Conservation (phyloP, 2,797 vertebrate species). For the Epinephelus awoara region DNA sequence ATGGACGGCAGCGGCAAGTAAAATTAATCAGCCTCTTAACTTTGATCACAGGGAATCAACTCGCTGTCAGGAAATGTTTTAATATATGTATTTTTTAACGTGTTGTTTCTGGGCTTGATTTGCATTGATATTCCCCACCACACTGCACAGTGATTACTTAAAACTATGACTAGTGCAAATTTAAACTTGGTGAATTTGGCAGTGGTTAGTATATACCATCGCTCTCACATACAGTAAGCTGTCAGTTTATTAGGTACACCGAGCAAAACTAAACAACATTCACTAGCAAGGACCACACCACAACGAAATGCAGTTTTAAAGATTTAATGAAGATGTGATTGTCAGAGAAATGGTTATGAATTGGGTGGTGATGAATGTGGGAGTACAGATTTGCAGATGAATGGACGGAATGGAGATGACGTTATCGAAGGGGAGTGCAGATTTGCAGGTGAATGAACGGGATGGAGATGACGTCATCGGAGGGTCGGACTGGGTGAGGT, state of each 20-base stretch:
- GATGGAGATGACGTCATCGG: too few species aligned
- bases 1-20: slow-evolving; percentile 1
- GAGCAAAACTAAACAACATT: neutral
- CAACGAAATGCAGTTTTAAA: too few species aligned
- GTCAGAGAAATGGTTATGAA: too few species aligned
- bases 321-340: too few species aligned
- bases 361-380: too few species aligned
- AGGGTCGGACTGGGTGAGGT: too few species aligned
- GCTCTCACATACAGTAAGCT: neutral
- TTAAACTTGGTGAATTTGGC: slow-evolving; percentile 4
- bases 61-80: neutral
- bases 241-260: neutral
- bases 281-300: too few species aligned
- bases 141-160: neutral
- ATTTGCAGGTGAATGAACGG: too few species aligned
- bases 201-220: neutral
- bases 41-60: slow-evolving; percentile 25
- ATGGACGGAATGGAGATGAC: too few species aligned
- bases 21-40: slow-evolving; percentile 18
- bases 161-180: neutral
- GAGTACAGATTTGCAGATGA: too few species aligned
- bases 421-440: too few species aligned
- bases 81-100: neutral
- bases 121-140: slow-evolving; percentile 9
- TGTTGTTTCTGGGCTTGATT: slow-evolving; percentile 15